phyloP scores from a whole-genome alignment of 2,113 vertebrate species.

The Hipposideros armiger region DNA sequence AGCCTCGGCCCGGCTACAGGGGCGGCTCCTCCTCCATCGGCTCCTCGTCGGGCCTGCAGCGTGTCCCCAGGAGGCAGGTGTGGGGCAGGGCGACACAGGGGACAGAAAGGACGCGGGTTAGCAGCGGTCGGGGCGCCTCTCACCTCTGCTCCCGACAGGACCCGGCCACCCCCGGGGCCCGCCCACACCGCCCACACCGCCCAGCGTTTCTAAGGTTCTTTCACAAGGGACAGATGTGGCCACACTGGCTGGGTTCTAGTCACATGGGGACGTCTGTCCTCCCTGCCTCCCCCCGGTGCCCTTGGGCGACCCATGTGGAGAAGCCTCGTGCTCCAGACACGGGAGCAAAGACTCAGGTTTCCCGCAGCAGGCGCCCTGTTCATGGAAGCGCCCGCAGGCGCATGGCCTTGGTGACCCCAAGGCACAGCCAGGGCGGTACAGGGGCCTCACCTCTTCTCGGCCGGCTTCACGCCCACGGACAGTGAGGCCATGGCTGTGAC shows the following conservation, averaged over 20 bases:
- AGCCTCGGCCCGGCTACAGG: slow-evolving; percentile 90
- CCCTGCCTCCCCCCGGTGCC: background rate
- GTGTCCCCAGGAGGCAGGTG: accelerated
- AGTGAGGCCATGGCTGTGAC: slow-evolving; percentile 98
- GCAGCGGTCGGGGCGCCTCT: background rate
- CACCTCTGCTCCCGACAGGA: too few relatives aligned
- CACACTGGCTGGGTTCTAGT: background rate
- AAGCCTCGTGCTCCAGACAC: accelerated
- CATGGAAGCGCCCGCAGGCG: accelerated
- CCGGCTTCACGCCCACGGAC: slow-evolving; percentile 94
- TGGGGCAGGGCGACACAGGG: accelerated
- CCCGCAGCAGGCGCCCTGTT: accelerated
- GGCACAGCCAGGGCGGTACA: too few relatives aligned
- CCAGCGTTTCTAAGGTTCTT: background rate
- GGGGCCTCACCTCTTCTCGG: slow-evolving; percentile 92
- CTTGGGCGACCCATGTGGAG: accelerated
- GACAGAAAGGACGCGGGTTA: background rate
- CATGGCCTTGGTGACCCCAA: too few relatives aligned
- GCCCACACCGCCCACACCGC: background rate
- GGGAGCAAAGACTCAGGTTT: accelerated
- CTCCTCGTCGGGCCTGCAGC: slow-evolving; percentile 93
- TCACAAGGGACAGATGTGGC: background rate
- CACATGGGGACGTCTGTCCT: background rate
- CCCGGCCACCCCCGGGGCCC: too few relatives aligned
- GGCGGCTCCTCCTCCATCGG: slow-evolving; percentile 98